phyloP scores from a whole-genome alignment of 1,140 invertebrate species.

The Latrodectus geometricus region DNA sequence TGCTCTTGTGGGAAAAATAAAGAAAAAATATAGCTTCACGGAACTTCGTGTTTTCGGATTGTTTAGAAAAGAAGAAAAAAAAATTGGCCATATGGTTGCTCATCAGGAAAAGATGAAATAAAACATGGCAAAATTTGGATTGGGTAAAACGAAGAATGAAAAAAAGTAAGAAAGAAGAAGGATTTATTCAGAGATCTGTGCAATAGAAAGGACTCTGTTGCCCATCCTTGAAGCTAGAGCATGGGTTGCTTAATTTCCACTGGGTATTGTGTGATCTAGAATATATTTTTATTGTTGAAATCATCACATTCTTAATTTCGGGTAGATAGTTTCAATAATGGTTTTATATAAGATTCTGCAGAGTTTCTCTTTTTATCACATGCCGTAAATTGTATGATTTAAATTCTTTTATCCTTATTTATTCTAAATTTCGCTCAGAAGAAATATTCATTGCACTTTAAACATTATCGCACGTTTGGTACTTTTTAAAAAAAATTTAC shows the following conservation, averaged over 20 bases:
- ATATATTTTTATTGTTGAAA: background rate
- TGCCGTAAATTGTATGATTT: too few relatives aligned
- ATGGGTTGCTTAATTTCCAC: constrained; percentile 29
- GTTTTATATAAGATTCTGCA: too few relatives aligned
- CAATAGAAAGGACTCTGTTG: background rate
- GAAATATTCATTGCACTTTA: too few relatives aligned
- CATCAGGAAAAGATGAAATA: constrained; percentile 43
- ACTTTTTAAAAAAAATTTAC: too few relatives aligned
- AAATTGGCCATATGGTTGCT: constrained; percentile 14
- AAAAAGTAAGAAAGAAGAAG: constrained; percentile 2
- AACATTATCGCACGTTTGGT: too few relatives aligned
- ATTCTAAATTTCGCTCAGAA: too few relatives aligned
- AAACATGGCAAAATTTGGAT: constrained; percentile 20
- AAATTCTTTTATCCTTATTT: too few relatives aligned
- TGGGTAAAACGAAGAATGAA: constrained; percentile 4
- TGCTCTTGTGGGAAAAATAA: constrained; percentile 31
- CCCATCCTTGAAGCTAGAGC: constrained; percentile 13
- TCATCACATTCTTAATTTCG: constrained; percentile 11
- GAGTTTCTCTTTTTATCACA: too few relatives aligned
- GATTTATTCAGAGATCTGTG: constrained; percentile 45
- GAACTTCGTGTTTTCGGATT: constrained; percentile 30
- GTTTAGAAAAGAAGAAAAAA: background rate
- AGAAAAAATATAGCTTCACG: constrained; percentile 28
- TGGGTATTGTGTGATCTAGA: constrained; percentile 25
- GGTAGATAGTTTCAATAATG: background rate